Evolutionary conservation across 2,797 vertebrate genomes (phyloP), one percentile per base, ranked within the genome.

Genomic region (Triplophysa yarkandensis): DNA sequence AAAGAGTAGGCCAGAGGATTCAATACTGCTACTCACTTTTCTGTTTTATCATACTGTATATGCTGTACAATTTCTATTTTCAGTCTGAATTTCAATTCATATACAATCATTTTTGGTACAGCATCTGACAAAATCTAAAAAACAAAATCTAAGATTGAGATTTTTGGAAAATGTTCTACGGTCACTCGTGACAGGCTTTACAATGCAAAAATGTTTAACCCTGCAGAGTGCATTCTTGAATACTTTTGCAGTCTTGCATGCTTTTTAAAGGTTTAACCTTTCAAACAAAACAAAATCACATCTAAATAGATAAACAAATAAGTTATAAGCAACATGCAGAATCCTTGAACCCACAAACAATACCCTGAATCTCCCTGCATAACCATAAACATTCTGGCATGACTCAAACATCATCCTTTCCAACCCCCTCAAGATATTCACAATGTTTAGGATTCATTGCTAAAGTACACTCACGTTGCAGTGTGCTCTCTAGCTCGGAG

Each of bases 391-490:
- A 32, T 58, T 16, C 16, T 32, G 28, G 16, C 1, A 46, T 1
- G 6, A 14, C 13, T 3, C 16, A 57, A 57, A 57, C 3, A 17
- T 32, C 16, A 16, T 32, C 30, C 68, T 21, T 8, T 23, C 30
- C 16, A 23, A 58, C 4, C 5, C 6, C 23, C 14, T 13, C 23
- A 28, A 19, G 30, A 28, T 74, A 55, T 60, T 82, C 48, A 28
- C 64, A 72, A n/a, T 27, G 27, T 9, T 13, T 50, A 66, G 7
- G 27, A 21, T 54, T 7, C 17, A n/a, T 34, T 21, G 64, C 6
- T 57, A 16, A 8, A 3, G n/a, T 65, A 66, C 82, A 92, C 95
- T 94, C 88, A 98, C 95, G 86, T 86, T 90, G 90, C 87, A 90
- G 83, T 28, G 88, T 91, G 84, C 85, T 87, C 87, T 94, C 87